A percentile compares a stretch with the other conserved stretches of the same genome.
Conservation (phyloP, 2,888 invertebrate species). For the Prosopocoilus inquinatus region DNA sequence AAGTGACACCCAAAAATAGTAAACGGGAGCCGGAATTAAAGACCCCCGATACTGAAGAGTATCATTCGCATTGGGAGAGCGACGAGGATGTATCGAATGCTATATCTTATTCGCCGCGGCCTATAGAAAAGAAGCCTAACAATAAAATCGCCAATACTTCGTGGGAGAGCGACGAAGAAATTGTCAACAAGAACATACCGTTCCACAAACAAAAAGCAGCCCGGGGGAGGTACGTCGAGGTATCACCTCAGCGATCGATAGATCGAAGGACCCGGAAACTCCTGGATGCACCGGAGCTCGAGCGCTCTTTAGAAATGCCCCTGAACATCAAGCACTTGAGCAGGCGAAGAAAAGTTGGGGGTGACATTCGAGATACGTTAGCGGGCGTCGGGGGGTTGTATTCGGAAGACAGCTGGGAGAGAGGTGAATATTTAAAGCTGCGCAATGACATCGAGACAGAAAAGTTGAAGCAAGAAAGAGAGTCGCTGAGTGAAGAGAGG, state of each 20-base stretch:
- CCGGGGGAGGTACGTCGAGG: too few relatives aligned
- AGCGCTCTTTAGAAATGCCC: slow-evolving; percentile 35
- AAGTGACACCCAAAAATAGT: background rate
- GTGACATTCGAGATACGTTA: slow-evolving; percentile 4
- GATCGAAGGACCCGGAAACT: background rate
- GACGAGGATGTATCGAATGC: slow-evolving; percentile 31
- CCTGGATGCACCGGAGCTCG: background rate
- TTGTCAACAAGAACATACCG: background rate
- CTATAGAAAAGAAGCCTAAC: slow-evolving; percentile 5
- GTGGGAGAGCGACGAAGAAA: slow-evolving; percentile 34
- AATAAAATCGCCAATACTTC: slow-evolving; percentile 19
- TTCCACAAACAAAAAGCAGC: too few relatives aligned
- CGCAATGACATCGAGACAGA: slow-evolving; percentile 22
- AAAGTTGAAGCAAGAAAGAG: slow-evolving; percentile 25
- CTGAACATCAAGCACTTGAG: slow-evolving; percentile 21
- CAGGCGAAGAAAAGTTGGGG: background rate
- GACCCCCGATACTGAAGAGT: slow-evolving; percentile 39
- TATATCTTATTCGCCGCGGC: slow-evolving; percentile 10
- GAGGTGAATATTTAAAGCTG: slow-evolving; percentile 25
- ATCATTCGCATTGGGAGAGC: slow-evolving; percentile 39
- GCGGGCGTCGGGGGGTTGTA: slow-evolving; percentile 3
- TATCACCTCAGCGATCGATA: background rate
- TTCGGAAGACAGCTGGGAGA: slow-evolving; percentile 30
- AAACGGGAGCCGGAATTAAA: slow-evolving; percentile 3
- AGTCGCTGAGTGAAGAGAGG: slow-evolving; percentile 30